Conservation (phyloP, 2,888 invertebrate genomes). For the Amiota mariae region DNA sequence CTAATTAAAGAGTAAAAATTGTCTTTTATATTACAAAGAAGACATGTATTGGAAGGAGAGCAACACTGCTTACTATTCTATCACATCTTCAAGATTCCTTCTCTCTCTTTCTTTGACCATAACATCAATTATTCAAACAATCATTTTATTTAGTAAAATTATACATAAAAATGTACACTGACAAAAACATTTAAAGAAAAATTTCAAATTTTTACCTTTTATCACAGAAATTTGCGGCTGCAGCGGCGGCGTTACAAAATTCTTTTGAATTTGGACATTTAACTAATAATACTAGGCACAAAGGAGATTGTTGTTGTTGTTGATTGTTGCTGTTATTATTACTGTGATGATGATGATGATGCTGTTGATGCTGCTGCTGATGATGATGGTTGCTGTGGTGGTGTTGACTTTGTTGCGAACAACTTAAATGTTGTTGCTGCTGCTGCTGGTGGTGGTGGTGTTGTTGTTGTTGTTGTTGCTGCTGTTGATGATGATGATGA, state of each 20-base stretch:
- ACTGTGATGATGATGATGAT: slow-evolving; percentile 38
- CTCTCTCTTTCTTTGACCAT: neutral
- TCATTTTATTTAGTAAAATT: neutral
- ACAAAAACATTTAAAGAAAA: neutral
- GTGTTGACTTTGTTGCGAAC: slow-evolving; percentile 43
- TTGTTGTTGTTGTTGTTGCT: slow-evolving; percentile 47
- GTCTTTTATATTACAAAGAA: too few species aligned
- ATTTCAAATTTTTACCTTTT: slow-evolving; percentile 67
- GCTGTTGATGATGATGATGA: slow-evolving; percentile 44
- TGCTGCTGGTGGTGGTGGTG: slow-evolving; percentile 46
- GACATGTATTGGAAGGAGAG: neutral
- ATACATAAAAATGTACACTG: neutral
- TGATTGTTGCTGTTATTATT: slow-evolving; percentile 53
- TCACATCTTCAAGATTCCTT: too few species aligned
- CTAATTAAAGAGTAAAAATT: too few species aligned
- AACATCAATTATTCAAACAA: neutral
- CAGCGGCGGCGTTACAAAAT: slow-evolving; percentile 72
- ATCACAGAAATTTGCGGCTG: slow-evolving; percentile 73
- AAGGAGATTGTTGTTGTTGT: slow-evolving; percentile 70
- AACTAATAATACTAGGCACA: slow-evolving; percentile 74
- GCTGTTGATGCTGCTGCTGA: slow-evolving; percentile 44
- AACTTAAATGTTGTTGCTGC: slow-evolving; percentile 36
- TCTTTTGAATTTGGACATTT: slow-evolving; percentile 74
- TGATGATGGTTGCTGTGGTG: slow-evolving; percentile 27
- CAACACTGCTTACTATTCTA: too few species aligned